Percentiles rank a stretch among this genome's conserved stretches.
These are phyloP conservation scores for Cyanoderma ruficeps DNA, from an alignment of 2,113 vertebrate species.

Conservation along the genomic window DNA sequence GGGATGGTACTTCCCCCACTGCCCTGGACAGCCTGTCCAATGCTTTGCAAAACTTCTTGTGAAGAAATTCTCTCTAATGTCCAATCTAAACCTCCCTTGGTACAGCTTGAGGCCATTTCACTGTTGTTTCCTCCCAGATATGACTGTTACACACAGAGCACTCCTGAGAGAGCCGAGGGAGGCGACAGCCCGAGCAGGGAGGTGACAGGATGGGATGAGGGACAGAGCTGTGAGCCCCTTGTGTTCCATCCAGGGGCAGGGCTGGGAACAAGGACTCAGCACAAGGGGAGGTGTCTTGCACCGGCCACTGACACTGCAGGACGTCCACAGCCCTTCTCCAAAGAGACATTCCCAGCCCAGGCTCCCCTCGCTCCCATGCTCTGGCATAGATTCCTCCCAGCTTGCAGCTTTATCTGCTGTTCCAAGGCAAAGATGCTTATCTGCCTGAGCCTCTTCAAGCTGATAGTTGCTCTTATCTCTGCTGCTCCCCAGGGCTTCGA, in stretches of 20 bases:
- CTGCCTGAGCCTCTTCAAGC: slow-evolving; percentile 3
- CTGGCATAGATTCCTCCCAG: background rate
- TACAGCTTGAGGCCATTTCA: background rate
- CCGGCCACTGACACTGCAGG: background rate
- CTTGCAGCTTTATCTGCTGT: background rate
- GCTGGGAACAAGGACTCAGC: background rate
- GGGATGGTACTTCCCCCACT: background rate
- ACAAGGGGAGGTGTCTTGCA: accelerated
- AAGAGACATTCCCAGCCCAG: background rate
- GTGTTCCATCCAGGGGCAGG: background rate
- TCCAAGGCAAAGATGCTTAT: slow-evolving; percentile 15
- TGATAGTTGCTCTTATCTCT: slow-evolving; percentile 32
- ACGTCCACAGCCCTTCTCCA: background rate
- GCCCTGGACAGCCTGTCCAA: background rate
- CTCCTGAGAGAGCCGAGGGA: accelerated
- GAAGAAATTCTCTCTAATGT: background rate
- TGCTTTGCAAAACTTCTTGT: background rate
- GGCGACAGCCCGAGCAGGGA: background rate
- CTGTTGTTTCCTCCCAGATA: background rate
- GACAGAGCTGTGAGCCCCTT: background rate
- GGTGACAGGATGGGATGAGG: accelerated
- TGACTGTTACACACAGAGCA: background rate
- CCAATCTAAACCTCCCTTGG: background rate
- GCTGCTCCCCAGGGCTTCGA: background rate
- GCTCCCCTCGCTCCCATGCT: background rate